Conservation (phyloP, 1,140 invertebrate species). For the Goniozus legneri region DNA sequence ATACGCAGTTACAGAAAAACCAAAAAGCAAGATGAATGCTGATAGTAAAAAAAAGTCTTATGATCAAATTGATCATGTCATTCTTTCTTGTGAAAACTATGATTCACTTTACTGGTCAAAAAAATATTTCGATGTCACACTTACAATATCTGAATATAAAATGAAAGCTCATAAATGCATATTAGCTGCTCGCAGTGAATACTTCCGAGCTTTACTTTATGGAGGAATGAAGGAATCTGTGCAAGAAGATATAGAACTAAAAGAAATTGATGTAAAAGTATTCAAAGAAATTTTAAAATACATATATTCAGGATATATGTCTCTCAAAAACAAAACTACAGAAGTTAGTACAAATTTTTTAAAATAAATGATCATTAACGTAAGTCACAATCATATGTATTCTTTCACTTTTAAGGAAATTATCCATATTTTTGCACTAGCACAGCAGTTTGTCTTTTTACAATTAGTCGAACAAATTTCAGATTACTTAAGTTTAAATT, state of each 20-base stretch:
- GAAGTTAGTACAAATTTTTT: conserved; percentile 33
- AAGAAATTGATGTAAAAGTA: conserved; percentile 79
- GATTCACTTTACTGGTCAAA: conserved; percentile 78
- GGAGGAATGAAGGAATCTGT: conserved; percentile 88
- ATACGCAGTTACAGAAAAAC: no score
- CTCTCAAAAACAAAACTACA: conserved; percentile 72
- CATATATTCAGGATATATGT: conserved; percentile 91
- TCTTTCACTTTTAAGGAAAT: conserved; percentile 30
- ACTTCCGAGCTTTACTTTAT: conserved; percentile 87
- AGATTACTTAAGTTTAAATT: conserved; percentile 84
- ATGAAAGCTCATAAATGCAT: conserved; percentile 89
- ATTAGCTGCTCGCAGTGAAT: conserved; percentile 89
- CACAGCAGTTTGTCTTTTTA: conserved; percentile 92
- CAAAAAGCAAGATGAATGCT: no score
- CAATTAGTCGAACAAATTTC: conserved; percentile 89
- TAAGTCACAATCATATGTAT: neutral
- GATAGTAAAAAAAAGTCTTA: no score
- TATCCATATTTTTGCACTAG: conserved; percentile 61
- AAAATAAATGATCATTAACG: neutral
- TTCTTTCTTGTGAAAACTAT: conserved; percentile 42
- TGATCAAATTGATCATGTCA: no score
- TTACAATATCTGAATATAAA: conserved; percentile 79
- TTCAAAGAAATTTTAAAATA: conserved; percentile 91
- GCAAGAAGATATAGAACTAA: conserved; percentile 76
- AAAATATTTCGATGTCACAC: conserved; percentile 87